Base-by-base conservation (phyloP, 1,140 invertebrate genomes). In the Zaprionus ornatus region DNA sequence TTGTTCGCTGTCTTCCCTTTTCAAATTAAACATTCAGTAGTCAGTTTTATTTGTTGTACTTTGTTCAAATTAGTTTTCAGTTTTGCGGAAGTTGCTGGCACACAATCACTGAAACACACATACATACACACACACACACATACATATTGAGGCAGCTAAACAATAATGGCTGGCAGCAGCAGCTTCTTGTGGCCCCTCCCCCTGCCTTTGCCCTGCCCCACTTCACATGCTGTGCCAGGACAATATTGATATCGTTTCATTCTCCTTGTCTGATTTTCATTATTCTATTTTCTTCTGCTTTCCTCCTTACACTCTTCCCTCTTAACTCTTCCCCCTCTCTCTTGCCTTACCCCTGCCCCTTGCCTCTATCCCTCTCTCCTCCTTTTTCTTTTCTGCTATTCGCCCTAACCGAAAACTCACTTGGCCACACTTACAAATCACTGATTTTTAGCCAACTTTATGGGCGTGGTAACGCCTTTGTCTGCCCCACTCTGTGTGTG, bases 11-110 rank as follows among this genome's bases (percentile, higher is more conserved):
- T 73, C 74, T 87, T 83, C 85, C 79, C 86, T 88, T 88, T 88
- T 90, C 81, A 88, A 88, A 88, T 90, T 88, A 90, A 88, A 88
- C 85, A 88, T 88, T 88, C 85, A 90, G 85, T 90, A 88, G 85
- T 88, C 85, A 88, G 85, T 88, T 88, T 85, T 90, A 88, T 88
- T 88, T 88, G 85, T 88, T 88, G 85, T 88, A 88, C 85, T 88
- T 88, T 90, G 85, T 85, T 88, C 85, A 88, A 88, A 88, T 88
- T 88, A 88, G 85, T 88, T 88, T 88, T 88, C 85, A 85, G 85
- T 88, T 88, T 90, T 79, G 73, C 86, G 81, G 81, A 88, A 90
- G 81, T 82, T 90, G 77, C 82, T 67, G 63, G 61, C 77, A 79
- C 68, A 79, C 79, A 75, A 48, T 64, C 67, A 75, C 29, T 68